Percentiles rank a stretch among this genome's conserved stretches.
phyloP scores from a whole-genome alignment of 30 jellyfish, hydroid and myxozoan species.

The Sanderia malayensis region DNA sequence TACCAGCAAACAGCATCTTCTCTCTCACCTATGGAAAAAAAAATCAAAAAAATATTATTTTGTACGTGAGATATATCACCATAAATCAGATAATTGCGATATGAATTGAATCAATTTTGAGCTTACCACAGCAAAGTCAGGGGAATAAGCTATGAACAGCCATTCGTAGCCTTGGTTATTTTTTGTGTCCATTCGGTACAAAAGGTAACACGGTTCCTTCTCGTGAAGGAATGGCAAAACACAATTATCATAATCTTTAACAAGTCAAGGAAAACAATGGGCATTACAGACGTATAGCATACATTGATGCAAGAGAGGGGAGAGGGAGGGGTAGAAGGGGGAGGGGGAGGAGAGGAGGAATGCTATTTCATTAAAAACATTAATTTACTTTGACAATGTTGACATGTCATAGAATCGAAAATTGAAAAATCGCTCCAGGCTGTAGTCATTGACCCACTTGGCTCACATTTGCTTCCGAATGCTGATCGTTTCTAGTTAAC shows the following conservation, averaged over 20 bases:
- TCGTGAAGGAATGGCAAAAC: constrained; percentile 60
- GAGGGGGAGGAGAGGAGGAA: no score
- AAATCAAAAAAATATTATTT: not conserved
- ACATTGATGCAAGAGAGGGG: no score
- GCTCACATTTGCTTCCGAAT: no score
- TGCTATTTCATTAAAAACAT: no score
- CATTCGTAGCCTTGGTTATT: constrained; percentile 92
- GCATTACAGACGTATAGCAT: no score
- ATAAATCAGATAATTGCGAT: not conserved
- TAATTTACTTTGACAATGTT: no score
- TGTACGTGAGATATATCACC: not conserved
- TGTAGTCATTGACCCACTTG: no score
- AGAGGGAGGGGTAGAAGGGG: no score
- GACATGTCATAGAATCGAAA: no score
- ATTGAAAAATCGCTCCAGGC: no score
- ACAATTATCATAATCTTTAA: constrained; percentile 77
- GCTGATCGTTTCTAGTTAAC: no score
- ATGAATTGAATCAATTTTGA: not conserved
- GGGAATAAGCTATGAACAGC: constrained; percentile 96
- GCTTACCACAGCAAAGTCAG: constrained; percentile 86
- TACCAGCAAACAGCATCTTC: constrained; percentile 97
- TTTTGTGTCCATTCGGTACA: constrained; percentile 81
- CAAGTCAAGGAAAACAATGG: constrained; percentile 6
- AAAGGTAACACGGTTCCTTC: constrained; percentile 84
- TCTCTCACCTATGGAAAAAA: constrained; percentile 67